Evolutionary conservation across 2,888 invertebrate species (phyloP).

Genomic region (Macropis europaea): DNA sequence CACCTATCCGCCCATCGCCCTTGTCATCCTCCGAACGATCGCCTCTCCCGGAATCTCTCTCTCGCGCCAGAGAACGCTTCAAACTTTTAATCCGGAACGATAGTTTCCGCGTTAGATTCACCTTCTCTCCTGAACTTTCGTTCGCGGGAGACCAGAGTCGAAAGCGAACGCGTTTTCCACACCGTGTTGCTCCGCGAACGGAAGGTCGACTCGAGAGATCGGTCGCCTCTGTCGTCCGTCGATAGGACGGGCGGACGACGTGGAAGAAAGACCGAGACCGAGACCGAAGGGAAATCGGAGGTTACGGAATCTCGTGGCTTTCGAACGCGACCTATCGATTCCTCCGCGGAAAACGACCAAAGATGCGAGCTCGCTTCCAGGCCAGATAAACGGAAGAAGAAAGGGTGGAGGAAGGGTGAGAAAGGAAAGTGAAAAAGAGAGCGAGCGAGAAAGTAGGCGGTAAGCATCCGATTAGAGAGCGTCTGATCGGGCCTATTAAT

Average conservation of each 20-base stretch:
- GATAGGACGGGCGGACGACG: neutral
- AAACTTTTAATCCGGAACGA: slow-evolving; percentile 16
- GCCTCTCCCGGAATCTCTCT: neutral
- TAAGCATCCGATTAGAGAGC: slow-evolving; percentile 71
- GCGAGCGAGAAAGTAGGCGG: slow-evolving; percentile 31
- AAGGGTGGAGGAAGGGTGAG: neutral
- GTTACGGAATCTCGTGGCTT: slow-evolving; percentile 26
- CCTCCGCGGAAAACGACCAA: slow-evolving; percentile 7
- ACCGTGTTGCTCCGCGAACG: too few species aligned
- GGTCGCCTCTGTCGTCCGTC: neutral
- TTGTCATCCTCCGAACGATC: neutral
- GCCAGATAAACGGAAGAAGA: slow-evolving; percentile 26
- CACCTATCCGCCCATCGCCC: neutral
- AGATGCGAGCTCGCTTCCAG: slow-evolving; percentile 13
- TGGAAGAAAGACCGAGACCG: neutral
- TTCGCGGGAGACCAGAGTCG: neutral
- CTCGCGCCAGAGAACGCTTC: neutral
- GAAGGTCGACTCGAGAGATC: neutral
- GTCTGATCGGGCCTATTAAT: slow-evolving; percentile 73
- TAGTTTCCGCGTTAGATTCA: neutral
- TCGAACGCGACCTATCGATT: slow-evolving; percentile 39
- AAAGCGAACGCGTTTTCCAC: too few species aligned
- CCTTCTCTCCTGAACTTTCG: neutral
- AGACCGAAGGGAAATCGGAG: neutral
- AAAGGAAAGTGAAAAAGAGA: neutral